Evolutionary conservation across 2,888 invertebrate genomes (phyloP), one percentile per base, ranked within the genome.

Genomic region (Erebia epiphron): DNA sequence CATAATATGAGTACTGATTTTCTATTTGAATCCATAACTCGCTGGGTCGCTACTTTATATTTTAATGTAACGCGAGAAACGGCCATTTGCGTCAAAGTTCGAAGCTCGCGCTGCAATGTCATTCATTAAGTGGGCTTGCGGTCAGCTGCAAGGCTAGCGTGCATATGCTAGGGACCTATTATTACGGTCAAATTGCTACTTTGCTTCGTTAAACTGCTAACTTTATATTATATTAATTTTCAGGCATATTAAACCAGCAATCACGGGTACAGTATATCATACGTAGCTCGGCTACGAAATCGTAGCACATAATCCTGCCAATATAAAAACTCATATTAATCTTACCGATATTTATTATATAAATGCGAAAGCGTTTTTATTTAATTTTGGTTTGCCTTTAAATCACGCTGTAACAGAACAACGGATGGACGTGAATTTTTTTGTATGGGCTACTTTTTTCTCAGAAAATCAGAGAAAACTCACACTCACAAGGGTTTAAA

Each of bases 51-150:
- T 66, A 66, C 21, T 56, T 66, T 56, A 56, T 43, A 56, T 43
- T 56, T 56, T 56, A 56, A 18, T 69, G 63, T 69, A 50, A 60
- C 43, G 26, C 58, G 41, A 14, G 58, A 57, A 50, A 18, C 46
- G 49, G 63, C 67, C 66, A 69, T 67, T 66, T 61, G 43, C 63
- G 67, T 49, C 54, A 50, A 69, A 58, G 64, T 63, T 69, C 67
- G 60, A 72, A 72, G 67, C 63, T 67, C 18, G 67, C 26, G 16
- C 56, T 63, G 46, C 67, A 70, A 72, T 69, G 60, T 49, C 69
- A 67, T 72, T 69, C 63, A 72, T 72, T 72, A 64, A 64, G 67
- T 58, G 63, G 50, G 67, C 64, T 60, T 69, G 69, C 43, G 69
- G 69, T 69, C 69, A 21, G 69, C 67, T 71, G 63, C 64, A 43